A percentile compares a stretch with the other conserved stretches of the same genome.
Conservation (phyloP, 2,113 vertebrate species). For the Stictonetta naevosa region DNA sequence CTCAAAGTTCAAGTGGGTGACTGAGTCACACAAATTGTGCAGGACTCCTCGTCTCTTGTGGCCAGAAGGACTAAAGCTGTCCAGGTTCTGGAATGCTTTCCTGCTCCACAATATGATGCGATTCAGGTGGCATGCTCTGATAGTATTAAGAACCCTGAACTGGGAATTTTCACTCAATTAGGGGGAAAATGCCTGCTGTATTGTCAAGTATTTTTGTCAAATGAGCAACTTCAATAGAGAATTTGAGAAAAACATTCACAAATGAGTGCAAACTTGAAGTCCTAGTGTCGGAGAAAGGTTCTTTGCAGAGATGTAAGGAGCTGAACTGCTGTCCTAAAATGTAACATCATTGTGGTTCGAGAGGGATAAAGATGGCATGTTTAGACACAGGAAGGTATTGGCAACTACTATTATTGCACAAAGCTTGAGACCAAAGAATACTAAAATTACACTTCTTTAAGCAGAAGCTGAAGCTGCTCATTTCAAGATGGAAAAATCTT, state of each 20-base stretch:
- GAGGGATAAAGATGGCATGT: neutral
- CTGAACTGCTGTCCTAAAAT: neutral
- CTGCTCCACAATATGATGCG: neutral
- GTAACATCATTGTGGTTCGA: neutral
- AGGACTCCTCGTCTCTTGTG: neutral
- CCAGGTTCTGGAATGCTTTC: neutral
- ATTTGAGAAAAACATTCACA: neutral
- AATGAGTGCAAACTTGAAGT: neutral
- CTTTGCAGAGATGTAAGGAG: neutral
- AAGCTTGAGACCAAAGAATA: neutral
- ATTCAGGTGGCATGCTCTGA: neutral
- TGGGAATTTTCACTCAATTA: neutral
- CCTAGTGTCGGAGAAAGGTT: neutral
- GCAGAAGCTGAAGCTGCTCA: neutral
- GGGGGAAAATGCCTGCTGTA: neutral
- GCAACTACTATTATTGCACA: neutral
- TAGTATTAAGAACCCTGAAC: neutral
- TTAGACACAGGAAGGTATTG: neutral
- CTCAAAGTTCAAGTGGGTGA: neutral
- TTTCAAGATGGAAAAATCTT: neutral
- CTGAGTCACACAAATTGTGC: neutral
- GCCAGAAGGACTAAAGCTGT: neutral
- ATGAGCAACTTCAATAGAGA: neutral
- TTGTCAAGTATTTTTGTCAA: neutral
- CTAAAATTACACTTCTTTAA: neutral